phyloP scores from a whole-genome alignment of 2,797 vertebrate species.

The Tangara arthus region DNA sequence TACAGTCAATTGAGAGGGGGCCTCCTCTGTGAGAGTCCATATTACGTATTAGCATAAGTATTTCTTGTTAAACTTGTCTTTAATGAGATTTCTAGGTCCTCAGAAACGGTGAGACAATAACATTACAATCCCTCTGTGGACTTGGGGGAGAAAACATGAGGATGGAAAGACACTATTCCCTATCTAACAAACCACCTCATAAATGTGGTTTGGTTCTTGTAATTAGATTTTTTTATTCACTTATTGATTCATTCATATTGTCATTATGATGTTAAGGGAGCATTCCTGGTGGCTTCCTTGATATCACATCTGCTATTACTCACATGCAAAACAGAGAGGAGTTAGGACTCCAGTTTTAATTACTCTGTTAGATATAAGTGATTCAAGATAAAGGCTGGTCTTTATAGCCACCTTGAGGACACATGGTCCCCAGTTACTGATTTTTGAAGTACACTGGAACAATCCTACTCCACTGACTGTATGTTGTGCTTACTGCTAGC shows the following conservation, averaged over 20 bases:
- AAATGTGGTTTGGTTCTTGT: neutral
- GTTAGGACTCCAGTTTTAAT: neutral
- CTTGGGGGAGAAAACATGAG: neutral
- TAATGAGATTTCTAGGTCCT: neutral
- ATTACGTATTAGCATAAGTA: neutral
- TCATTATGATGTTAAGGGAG: neutral
- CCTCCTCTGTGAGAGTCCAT: neutral
- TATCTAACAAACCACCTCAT: neutral
- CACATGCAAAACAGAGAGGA: neutral
- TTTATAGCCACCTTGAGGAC: neutral
- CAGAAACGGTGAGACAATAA: fast-evolving
- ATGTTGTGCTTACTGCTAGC: fast-evolving
- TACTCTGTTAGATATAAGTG: neutral
- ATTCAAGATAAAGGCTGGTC: neutral
- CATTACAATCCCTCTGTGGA: neutral
- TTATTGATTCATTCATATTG: neutral
- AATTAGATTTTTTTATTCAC: neutral
- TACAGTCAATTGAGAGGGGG: neutral
- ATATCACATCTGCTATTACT: neutral
- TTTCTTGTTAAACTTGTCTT: neutral
- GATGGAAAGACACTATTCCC: neutral
- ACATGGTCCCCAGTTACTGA: neutral
- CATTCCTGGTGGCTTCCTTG: neutral
- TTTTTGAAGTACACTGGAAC: neutral
- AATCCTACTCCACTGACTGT: neutral